phyloP scores from a whole-genome alignment of 2,888 invertebrate genomes.

The Drosophila eohydei region DNA sequence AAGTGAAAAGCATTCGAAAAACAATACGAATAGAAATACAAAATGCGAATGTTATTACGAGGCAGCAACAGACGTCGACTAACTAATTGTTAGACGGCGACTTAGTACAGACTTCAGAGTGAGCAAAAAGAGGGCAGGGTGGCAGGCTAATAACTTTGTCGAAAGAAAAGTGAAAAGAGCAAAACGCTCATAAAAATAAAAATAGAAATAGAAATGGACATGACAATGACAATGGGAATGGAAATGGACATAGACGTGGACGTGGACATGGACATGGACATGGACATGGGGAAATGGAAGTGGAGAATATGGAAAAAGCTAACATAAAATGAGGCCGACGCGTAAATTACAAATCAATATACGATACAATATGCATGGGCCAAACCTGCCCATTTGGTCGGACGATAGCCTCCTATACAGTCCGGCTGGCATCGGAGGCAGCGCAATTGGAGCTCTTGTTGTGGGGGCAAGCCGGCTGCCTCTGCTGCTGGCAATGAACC shows the following conservation, averaged over 20 bases:
- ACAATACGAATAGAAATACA: conserved; percentile 38
- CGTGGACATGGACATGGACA: conserved; percentile 35
- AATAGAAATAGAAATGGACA: conserved; percentile 53
- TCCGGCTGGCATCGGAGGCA: not conserved
- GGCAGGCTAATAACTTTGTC: conserved; percentile 58
- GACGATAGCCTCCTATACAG: not conserved
- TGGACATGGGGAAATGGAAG: conserved; percentile 10
- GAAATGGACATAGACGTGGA: conserved; percentile 31
- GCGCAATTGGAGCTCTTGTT: not conserved
- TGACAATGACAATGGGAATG: conserved; percentile 34
- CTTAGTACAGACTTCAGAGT: conserved; percentile 16
- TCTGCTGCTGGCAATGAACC: conserved; percentile 28
- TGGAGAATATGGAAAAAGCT: conserved; percentile 16
- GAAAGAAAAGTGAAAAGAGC: conserved; percentile 45
- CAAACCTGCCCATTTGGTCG: conserved; percentile 21
- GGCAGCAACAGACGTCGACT: conserved; percentile 17
- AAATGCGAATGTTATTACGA: conserved; percentile 33
- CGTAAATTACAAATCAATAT: conserved; percentile 72
- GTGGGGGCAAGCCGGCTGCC: not conserved
- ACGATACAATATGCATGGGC: conserved; percentile 44
- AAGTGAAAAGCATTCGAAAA: conserved; percentile 43
- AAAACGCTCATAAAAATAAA: conserved; percentile 48
- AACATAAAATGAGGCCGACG: conserved; percentile 46
- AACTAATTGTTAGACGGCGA: conserved; percentile 41
- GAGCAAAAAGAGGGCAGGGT: conserved; percentile 15